These are phyloP conservation scores for Manis pentadactyla DNA, from an alignment of 2,797 vertebrate genomes.

Conservation along the genomic window DNA sequence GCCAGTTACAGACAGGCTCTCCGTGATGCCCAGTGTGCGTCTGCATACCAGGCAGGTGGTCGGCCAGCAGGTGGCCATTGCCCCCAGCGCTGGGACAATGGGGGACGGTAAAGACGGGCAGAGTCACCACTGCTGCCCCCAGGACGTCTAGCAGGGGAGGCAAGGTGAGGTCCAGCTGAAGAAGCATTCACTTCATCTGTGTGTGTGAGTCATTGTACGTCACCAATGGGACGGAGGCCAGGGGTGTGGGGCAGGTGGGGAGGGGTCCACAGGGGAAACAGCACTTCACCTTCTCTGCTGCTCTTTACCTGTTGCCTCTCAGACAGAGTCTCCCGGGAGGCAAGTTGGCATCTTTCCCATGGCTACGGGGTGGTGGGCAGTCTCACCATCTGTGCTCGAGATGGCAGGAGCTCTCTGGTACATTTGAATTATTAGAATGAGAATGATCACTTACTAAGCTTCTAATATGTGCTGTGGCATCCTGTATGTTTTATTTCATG, in stretches of 20 bases:
- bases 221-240: background rate
- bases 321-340: background rate
- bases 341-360: background rate
- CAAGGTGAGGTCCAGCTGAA: background rate
- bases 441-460: background rate
- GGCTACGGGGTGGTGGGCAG: background rate
- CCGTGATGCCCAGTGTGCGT: no score
- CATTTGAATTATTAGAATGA: background rate
- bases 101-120: rapidly evolving
- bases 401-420: background rate
- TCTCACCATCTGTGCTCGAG: background rate
- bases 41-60: background rate
- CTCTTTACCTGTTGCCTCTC: background rate
- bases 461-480: background rate
- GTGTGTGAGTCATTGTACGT: background rate
- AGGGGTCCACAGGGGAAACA: background rate
- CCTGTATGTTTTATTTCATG: background rate
- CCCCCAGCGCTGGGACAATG: background rate
- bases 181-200: background rate
- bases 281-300: background rate
- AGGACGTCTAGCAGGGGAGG: background rate
- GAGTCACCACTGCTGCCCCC: background rate
- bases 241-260: background rate
- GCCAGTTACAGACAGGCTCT: background rate
- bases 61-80: rapidly evolving